Evolutionary conservation across 1,140 invertebrate genomes (phyloP), one percentile per base, ranked within the genome.

Genomic region (Diorhabda carinulata): DNA sequence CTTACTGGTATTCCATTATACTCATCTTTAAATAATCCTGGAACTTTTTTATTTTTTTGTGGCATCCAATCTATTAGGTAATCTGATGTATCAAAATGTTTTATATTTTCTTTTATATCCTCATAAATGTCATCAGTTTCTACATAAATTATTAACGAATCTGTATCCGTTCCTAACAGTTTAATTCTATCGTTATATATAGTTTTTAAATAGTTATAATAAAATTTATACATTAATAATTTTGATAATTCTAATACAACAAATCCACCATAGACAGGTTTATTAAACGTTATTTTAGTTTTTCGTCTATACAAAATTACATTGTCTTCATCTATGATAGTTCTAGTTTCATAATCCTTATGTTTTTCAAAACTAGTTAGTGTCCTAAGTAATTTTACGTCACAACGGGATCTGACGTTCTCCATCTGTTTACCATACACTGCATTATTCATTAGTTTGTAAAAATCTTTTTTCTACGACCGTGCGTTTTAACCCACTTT

Each of bases 401-500:
- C 44, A 64, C 62, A 44, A 43, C 45, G 42, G 57, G 64, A 59
- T 40, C 64, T 47, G 8, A 70, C 57, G 52, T 70, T 70, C 62
- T 70, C 68, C 45, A 70, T 70, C 9, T 43, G 61, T 62, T 70
- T 83, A 2, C 84, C 82, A 78, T 83, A 82, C 9, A 81, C 73
- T 5, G 75, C 58, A 66, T 84, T 83, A 65, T 81, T 83, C 74
- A 82, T 78, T 3, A 82, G 71, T 74, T 85, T 85, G 61, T 71
- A 84, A 67, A 83, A 80, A 58, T 83, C 77, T 75, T 83, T 81
- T 71, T 83, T 77, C n/a, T n/a, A n/a, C n/a, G n/a, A n/a, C n/a
- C n/a, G n/a, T n/a, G n/a, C n/a, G n/a, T n/a, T n/a, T n/a, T n/a
- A n/a, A n/a, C n/a, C n/a, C n/a, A n/a, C n/a, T n/a, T n/a, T n/a